Conservation (phyloP, 2,888 invertebrate genomes). For the Bursaphelenchus okinawaensis region DNA sequence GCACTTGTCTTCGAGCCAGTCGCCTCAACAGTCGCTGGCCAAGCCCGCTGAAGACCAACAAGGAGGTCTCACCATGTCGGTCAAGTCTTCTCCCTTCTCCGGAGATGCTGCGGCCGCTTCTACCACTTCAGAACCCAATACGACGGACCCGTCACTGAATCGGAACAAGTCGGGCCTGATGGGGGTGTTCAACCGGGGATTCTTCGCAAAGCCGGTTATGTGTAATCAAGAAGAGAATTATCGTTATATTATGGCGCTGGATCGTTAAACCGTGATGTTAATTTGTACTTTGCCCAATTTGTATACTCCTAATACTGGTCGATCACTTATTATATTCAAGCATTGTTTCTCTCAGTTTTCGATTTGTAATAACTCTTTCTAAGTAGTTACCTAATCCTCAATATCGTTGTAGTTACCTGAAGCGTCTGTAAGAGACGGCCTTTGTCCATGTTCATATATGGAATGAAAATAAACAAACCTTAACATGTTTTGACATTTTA, state of each 20-base stretch:
- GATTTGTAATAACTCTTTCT: background rate
- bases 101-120: background rate
- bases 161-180: slow-evolving; percentile 26
- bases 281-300: background rate
- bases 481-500: too few species aligned
- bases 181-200: slow-evolving; percentile 43
- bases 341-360: background rate
- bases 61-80: slow-evolving; percentile 22
- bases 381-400: background rate
- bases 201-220: slow-evolving; percentile 51
- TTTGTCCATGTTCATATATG: too few species aligned
- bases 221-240: slow-evolving; percentile 47
- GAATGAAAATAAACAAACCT: too few species aligned
- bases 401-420: too few species aligned
- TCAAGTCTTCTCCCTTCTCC: slow-evolving; percentile 7
- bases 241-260: slow-evolving; percentile 52
- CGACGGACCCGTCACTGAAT: background rate
- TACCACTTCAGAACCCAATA: background rate
- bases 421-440: too few species aligned
- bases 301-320: slow-evolving; percentile 1
- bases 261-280: slow-evolving; percentile 31
- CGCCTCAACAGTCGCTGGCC: background rate
- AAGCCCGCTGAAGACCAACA: slow-evolving; percentile 17
- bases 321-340: background rate
- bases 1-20: background rate